Evolutionary conservation across 2,888 invertebrate species (phyloP), one percentile per base, ranked within the genome.

Genomic region (Troides oblongomaculatus): DNA sequence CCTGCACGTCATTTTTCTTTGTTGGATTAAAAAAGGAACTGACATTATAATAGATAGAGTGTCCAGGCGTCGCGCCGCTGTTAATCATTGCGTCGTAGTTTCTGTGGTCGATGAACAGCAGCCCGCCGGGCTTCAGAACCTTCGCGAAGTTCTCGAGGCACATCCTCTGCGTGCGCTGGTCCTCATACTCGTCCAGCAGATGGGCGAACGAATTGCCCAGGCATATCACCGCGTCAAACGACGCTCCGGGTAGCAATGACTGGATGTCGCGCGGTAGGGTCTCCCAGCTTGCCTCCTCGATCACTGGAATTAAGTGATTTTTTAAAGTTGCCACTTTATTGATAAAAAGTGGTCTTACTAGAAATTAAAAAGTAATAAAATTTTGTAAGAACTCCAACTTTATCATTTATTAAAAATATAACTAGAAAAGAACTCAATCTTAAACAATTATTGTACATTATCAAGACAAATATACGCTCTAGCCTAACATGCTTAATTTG

Each of bases 151-250:
- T 97, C 66, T 84, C 87, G 25, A 98, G 87, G 14, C 97, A 97
- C 89, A 94, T 94, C 92, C 93, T 95, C 87, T 97, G 97, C 73
- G 96, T 95, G 23, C 95, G 88, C 84, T 97, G 97, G 86, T 97
- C 96, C 0, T 96, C 96, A 75, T 88, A 94, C 66, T 95, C 94
- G 81, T 97, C 97, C 75, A 97, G 94, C 80, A 98, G 94, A 89
- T 98, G 98, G 68, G 98, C 97, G 84, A 98, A 98, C 1, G 97
- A 97, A 87, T 98, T 98, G 62, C 98, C 98, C 66, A 98, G 91
- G 81, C 97, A 97, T 74, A 98, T 95, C 46, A 98, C 97, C 0
- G 97, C 97, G 88, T 98, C 98, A 82, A 97, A 98, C 67, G 95
- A 94, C 17, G 93, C 93, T 5, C 93, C 94, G 1, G 95, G 93